Percentiles rank a stretch among this genome's conserved stretches.
These are phyloP conservation scores for Myotis daubentonii DNA, from an alignment of 2,797 vertebrate genomes.

Conservation along the genomic window DNA sequence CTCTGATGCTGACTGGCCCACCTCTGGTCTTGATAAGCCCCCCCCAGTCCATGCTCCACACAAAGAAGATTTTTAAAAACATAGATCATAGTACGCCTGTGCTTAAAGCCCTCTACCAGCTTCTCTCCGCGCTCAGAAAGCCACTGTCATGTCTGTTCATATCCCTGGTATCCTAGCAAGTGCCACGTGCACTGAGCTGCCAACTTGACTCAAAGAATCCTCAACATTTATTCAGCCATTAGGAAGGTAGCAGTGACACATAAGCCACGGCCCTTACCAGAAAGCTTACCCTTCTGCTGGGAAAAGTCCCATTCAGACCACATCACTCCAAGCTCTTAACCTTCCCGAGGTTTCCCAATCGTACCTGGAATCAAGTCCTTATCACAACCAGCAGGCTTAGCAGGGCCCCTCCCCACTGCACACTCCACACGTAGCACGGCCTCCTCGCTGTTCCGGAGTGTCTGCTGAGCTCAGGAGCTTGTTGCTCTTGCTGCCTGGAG, in stretches of 20 bases:
- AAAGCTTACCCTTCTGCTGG: neutral
- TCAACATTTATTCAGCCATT: neutral
- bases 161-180: slow-evolving; percentile 18
- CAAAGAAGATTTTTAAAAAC: neutral
- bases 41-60: neutral
- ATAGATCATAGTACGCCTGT: neutral
- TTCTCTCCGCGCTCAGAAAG: neutral
- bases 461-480: neutral
- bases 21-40: neutral
- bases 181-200: neutral
- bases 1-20: neutral
- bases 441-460: neutral
- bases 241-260: neutral
- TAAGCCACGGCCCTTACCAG: neutral
- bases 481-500: neutral
- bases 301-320: neutral
- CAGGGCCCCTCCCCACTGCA: neutral
- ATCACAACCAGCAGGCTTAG: neutral
- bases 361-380: neutral
- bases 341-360: neutral
- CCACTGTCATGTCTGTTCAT: neutral
- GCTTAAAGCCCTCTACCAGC: neutral
- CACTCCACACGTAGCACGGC: neutral
- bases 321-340: neutral
- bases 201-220: neutral